Evolutionary conservation across 1,140 invertebrate species (phyloP).

Genomic region (Proctacanthus coquilletti): DNA sequence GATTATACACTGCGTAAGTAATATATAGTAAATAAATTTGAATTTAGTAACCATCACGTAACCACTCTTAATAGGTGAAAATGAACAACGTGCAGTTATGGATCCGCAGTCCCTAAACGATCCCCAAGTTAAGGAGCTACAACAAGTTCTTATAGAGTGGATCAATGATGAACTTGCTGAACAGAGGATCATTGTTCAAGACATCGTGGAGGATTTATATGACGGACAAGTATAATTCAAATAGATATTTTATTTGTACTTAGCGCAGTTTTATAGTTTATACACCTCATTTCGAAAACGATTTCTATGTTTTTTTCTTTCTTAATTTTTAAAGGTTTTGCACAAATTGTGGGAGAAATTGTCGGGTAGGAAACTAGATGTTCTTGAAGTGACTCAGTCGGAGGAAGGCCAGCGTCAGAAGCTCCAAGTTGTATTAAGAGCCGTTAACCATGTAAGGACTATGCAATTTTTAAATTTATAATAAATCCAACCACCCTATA

Average conservation of each 20-base stretch:
- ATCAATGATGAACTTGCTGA: slow-evolving; percentile 95
- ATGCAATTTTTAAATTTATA: slow-evolving; percentile 22
- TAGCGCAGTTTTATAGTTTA: not conserved
- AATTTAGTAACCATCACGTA: not conserved
- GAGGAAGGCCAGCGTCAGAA: slow-evolving; percentile 97
- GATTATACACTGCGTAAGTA: slow-evolving; percentile 74
- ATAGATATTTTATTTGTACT: no score
- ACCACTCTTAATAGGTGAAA: slow-evolving; percentile 52
- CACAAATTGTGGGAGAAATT: slow-evolving; percentile 94
- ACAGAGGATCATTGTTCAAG: slow-evolving; percentile 94
- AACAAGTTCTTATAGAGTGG: slow-evolving; percentile 88
- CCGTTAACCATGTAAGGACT: slow-evolving; percentile 56
- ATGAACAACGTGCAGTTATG: slow-evolving; percentile 93
- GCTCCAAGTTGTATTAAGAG: slow-evolving; percentile 70
- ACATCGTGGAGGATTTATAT: slow-evolving; percentile 94
- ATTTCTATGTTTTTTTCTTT: not conserved
- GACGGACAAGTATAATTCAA: slow-evolving; percentile 73
- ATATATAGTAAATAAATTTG: slow-evolving; percentile 1
- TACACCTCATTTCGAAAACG: not conserved
- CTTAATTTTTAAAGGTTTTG: slow-evolving; percentile 30
- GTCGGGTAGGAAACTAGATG: slow-evolving; percentile 78
- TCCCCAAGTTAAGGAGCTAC: slow-evolving; percentile 72
- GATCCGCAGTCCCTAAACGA: slow-evolving; percentile 76
- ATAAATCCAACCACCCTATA: slow-evolving; percentile 1
- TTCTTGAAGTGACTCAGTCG: slow-evolving; percentile 96